phyloP scores from a whole-genome alignment of 2,797 vertebrate species.

The Microcaecilia unicolor region DNA sequence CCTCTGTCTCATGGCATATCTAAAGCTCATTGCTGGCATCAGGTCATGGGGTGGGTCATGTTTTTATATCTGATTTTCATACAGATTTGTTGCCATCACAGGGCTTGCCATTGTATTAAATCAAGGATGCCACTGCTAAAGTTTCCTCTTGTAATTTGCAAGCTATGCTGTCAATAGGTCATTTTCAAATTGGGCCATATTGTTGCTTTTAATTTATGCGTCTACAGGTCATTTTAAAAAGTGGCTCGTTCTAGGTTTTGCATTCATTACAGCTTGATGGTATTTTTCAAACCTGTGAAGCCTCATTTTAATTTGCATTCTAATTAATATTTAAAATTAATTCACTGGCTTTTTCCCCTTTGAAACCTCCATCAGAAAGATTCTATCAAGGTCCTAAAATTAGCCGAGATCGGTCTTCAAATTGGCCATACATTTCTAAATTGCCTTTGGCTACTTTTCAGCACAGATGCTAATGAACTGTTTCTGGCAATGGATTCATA shows the following conservation, averaged over 20 bases:
- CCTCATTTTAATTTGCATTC: conserved; percentile 52
- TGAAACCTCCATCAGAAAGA: conserved; percentile 23
- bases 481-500: not conserved
- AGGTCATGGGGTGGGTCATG: no score
- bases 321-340: conserved; percentile 57
- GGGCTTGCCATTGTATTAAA: no score
- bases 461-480: conserved; percentile 6
- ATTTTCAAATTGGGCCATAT: conserved; percentile 28
- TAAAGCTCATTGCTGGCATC: no score
- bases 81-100: no score
- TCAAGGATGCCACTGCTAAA: not conserved
- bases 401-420: conserved; percentile 16
- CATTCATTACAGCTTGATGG: conserved; percentile 41
- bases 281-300: conserved; percentile 36
- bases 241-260: conserved; percentile 30
- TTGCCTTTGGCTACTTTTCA: conserved; percentile 8
- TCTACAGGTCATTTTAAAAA: conserved; percentile 27
- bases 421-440: not conserved
- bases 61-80: no score
- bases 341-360: conserved; percentile 16
- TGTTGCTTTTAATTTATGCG: conserved; percentile 13
- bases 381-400: conserved; percentile 17
- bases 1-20: no score
- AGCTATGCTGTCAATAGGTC: conserved; percentile 10
- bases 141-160: no score